Evolutionary conservation across 2,888 invertebrate genomes (phyloP).

Genomic region (Andrena flavipes): DNA sequence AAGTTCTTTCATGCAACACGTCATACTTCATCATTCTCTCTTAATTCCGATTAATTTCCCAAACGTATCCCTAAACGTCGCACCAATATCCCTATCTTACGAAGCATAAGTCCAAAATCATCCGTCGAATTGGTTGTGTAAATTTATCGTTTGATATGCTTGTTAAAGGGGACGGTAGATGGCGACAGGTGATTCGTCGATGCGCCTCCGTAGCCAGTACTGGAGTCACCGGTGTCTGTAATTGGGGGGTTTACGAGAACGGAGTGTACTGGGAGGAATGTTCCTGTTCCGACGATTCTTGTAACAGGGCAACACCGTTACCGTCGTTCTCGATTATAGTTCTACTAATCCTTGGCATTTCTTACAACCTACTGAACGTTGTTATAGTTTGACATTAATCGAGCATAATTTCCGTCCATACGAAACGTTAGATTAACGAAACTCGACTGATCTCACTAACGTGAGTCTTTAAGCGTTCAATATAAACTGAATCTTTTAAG

Average conservation of each 20-base stretch:
- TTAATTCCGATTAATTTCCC: no score
- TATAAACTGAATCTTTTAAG: no score
- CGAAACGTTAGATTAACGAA: no score
- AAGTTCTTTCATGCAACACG: slow-evolving; percentile 85
- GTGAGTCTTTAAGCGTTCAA: no score
- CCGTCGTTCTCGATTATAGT: slow-evolving; percentile 46
- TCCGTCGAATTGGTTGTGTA: neutral
- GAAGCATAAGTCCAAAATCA: neutral
- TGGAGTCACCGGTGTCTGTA: slow-evolving; percentile 97
- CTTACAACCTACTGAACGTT: no score
- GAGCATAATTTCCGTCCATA: no score
- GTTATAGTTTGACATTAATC: no score
- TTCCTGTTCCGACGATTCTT: slow-evolving; percentile 96
- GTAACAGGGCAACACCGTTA: slow-evolving; percentile 87
- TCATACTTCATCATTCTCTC: no score
- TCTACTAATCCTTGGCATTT: slow-evolving; percentile 43
- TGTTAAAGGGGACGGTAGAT: slow-evolving; percentile 94
- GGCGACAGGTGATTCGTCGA: slow-evolving; percentile 95
- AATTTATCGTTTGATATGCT: slow-evolving; percentile 19
- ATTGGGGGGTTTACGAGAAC: slow-evolving; percentile 97
- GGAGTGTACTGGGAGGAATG: slow-evolving; percentile 99
- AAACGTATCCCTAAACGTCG: no score
- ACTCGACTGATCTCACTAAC: no score
- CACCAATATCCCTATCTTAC: no score
- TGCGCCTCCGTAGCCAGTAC: slow-evolving; percentile 96